phyloP scores from a whole-genome alignment of 2,113 vertebrate species.

The Cyphomyrus discorhynchus region DNA sequence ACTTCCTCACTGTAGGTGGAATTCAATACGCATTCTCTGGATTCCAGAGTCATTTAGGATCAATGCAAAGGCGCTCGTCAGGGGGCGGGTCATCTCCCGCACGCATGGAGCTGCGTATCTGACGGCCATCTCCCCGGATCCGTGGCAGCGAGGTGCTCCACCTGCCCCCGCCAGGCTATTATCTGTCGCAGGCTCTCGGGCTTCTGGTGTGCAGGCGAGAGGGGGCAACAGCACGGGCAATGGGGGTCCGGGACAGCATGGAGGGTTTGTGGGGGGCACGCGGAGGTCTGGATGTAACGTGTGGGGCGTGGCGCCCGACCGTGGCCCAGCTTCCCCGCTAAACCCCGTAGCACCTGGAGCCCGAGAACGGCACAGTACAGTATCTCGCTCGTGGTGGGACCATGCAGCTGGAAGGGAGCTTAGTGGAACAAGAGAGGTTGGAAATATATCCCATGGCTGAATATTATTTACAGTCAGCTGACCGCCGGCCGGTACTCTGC shows the following conservation, averaged over 20 bases:
- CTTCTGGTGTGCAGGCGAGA: background rate
- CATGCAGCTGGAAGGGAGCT: background rate
- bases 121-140: background rate
- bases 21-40: background rate
- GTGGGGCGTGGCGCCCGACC: background rate
- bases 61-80: background rate
- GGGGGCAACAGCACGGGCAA: background rate
- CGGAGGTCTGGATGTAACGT: background rate
- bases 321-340: background rate
- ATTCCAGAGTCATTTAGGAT: conserved; percentile 4
- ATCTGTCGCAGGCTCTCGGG: background rate
- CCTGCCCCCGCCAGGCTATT: background rate
- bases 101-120: background rate
- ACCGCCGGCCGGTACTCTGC: background rate
- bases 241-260: background rate
- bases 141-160: background rate
- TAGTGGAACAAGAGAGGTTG: background rate
- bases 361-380: background rate
- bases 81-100: background rate
- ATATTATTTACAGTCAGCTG: background rate
- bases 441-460: background rate
- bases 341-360: background rate
- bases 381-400: background rate
- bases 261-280: background rate
- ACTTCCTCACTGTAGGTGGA: background rate